These are phyloP conservation scores for Julus scandinavius DNA, from an alignment of 2,888 invertebrate species.

Conservation along the genomic window DNA sequence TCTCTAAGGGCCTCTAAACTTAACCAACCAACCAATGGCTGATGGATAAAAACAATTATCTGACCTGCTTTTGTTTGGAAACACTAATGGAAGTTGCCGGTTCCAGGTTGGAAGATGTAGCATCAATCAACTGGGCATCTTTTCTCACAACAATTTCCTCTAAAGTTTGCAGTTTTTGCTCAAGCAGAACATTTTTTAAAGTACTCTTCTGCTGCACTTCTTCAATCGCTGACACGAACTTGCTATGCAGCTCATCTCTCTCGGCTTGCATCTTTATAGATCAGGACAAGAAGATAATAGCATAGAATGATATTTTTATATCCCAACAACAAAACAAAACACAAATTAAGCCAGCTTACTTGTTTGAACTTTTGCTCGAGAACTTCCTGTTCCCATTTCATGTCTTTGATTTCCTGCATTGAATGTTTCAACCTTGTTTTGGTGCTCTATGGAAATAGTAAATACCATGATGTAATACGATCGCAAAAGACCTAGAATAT, in stretches of 20 bases:
- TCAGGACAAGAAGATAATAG: not conserved
- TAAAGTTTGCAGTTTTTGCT: constrained; percentile 77
- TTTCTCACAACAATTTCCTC: constrained; percentile 76
- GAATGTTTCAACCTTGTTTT: constrained; percentile 67
- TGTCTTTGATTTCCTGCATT: constrained; percentile 70
- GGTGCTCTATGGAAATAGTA: constrained; percentile 69
- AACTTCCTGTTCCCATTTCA: constrained; percentile 75
- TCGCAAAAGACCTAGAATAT: not conserved
- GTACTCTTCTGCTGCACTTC: constrained; percentile 89
- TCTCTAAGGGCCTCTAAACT: too few relatives aligned
- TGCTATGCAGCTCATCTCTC: constrained; percentile 79
- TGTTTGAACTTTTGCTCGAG: constrained; percentile 82
- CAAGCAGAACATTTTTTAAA: constrained; percentile 82
- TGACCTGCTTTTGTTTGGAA: not conserved
- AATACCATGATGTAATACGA: not conserved
- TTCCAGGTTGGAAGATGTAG: not conserved
- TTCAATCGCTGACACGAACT: constrained; percentile 83
- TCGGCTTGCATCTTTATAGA: constrained; percentile 72
- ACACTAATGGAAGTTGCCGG: not conserved
- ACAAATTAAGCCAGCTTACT: constrained; percentile 63
- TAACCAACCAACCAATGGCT: too few relatives aligned
- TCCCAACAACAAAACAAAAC: not conserved
- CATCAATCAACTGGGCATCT: constrained; percentile 72
- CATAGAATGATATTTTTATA: not conserved
- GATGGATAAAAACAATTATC: not conserved